Base-by-base conservation (phyloP, 1,140 invertebrate genomes). In the Dermatophagoides farinae region DNA sequence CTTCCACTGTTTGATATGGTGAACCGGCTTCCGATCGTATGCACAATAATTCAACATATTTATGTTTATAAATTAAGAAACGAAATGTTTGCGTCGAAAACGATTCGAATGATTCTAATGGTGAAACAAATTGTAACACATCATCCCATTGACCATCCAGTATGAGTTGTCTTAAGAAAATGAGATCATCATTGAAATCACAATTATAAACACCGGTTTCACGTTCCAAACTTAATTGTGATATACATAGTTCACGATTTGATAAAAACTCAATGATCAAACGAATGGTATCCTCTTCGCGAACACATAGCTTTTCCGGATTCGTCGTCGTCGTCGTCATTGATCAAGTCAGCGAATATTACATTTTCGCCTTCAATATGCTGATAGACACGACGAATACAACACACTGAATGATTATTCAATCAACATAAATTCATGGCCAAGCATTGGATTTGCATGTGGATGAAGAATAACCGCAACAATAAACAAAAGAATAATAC, bases 111-210 rank as follows among this genome's bases (percentile, higher is more conserved):
- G 80, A 78, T 71, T 87, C 83, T n/a, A 97, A 74, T 0, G 92
- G 92, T 73, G 96, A 88, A 55, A 97, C 84, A 72, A 97, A 97
- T 68, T 96, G 88, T 18, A 95, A 74, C 1, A 87, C 89, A 72
- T 96, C 90, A 73, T 97, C 92, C 92, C 92, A 97, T 74, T 95
- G 89, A 25, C 93, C 93, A 73, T 97, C 92, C 12, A 97, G 77
- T 65, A 97, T 92, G 12, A 97, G 77, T 50, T 72, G 65, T 14
- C 93, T 78, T 5, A 97, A 75, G 70, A 96, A 97, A 0, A 97
- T 77, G 0, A 92, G 80, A 71, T 97, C 93, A 71, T 95, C 89
- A 74, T 77, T 84, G 81, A 73, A 88, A 75, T 68, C 81, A 22
- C 79, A 89, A 74, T 97, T 97, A 68, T 96, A 91, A 22, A 96